Evolutionary conservation across 2,888 invertebrate species (phyloP), one percentile per base, ranked within the genome.

Genomic region (Philereme transversata): DNA sequence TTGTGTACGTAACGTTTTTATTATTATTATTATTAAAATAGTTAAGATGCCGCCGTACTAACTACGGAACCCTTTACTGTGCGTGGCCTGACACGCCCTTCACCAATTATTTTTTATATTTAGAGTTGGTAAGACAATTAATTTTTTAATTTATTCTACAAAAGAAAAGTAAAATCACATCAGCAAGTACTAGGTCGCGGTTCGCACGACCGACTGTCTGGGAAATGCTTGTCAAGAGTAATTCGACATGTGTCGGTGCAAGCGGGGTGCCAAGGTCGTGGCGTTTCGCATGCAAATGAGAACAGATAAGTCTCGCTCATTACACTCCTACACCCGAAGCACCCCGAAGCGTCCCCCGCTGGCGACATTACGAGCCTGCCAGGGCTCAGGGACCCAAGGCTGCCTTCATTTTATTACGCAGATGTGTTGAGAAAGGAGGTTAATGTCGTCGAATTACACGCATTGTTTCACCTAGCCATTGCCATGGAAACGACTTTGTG

Each of bases 281-380:
- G 80, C 80, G 84, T 85, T 83, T 74, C 77, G 84, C 83, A 90
- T 90, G 90, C 83, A 90, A 92, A 91, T 90, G 86, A 86, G 83
- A 80, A 71, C 73, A 87, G 88, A 90, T 90, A 90, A 88, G 86
- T 86, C 84, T 81, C 81, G 81, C 83, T 90, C 87, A 88, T 90
- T 89, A 90, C 86, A 80, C 79, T 76, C 81, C 64, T 74, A 82
- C 84, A 83, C 81, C 81, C 83, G 78, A 50, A 54, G 54, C 59
- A 54, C 53, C 58, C 75, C 79, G 73, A 74, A 57, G 79, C 79
- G 75, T 77, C 81, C 81, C 82, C 80, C 77, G 75, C 72, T 74
- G 77, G 76, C 71, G 79, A 81, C 83, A 84, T 88, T 86, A 84
- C 79, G 81, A 77, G 74, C 81, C 85, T 76, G 82, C 79, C 81